phyloP scores from a whole-genome alignment of 2,888 invertebrate genomes.

The Drosophila emarginata region DNA sequence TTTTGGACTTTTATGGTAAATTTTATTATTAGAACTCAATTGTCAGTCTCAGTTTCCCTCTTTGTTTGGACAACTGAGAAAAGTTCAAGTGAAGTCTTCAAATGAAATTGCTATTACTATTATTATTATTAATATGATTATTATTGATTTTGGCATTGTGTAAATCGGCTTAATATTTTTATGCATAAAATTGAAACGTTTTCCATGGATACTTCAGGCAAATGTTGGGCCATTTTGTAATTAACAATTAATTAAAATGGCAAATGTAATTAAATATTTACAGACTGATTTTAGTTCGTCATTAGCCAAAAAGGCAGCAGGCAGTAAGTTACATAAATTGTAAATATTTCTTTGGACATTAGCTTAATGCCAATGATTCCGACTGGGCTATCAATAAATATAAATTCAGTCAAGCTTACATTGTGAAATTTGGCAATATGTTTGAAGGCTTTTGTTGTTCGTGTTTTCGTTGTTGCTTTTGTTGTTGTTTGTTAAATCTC shows the following conservation, averaged over 20 bases:
- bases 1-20: background rate
- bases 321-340: background rate
- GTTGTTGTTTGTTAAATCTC: slow-evolving; percentile 21
- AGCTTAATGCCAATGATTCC: background rate
- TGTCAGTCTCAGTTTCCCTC: background rate
- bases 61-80: background rate
- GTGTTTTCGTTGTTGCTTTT: slow-evolving; percentile 12
- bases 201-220: slow-evolving; percentile 24
- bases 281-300: background rate
- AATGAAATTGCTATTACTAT: background rate
- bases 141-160: slow-evolving; percentile 11
- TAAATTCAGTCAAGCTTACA: slow-evolving; percentile 16
- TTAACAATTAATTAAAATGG: slow-evolving; percentile 25
- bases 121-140: background rate
- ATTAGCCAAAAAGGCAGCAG: background rate
- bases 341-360: slow-evolving; percentile 4
- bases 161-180: slow-evolving; percentile 14
- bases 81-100: background rate
- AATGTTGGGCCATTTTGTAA: slow-evolving; percentile 17
- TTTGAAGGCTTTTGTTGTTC: background rate
- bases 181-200: too few relatives aligned
- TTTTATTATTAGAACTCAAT: background rate
- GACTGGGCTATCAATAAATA: slow-evolving; percentile 2
- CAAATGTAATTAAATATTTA: slow-evolving; percentile 6
- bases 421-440: slow-evolving; percentile 35